Base-by-base conservation (phyloP, 2,888 invertebrate genomes). In the Melanotus villosus region DNA sequence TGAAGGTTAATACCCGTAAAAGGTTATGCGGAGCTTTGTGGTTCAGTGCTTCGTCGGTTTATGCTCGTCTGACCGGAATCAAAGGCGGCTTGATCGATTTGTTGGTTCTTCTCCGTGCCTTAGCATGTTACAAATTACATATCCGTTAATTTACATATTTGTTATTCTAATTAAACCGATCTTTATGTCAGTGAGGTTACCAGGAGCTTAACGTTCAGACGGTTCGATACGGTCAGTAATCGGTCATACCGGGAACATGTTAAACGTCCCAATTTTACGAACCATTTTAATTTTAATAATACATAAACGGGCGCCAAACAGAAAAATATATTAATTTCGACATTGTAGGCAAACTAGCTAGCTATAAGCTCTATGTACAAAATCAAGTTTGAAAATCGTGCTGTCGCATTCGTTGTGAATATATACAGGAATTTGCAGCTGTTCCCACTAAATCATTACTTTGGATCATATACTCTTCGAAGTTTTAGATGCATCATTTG, bases 11-110 rank as follows among this genome's bases (percentile, higher is more conserved):
- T 45, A 45, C 50, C 50, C 50, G 30, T 50, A 30, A 16, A 57
- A 57, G 18, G 57, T 41, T 38, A 18, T 54, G 16, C 57, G 9
- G 6, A 43, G 45, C 16, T 41, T 59, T 59, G 59, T 21, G 59
- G 59, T 59, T 59, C 59, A 10, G 16, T 59, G 59, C 59, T 30
- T 30, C 7, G n/a, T 4, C 59, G 10, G 41, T 45, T 43, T 5
- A 30, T 43, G 45, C 59, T 26, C 41, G 30, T n/a, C 43, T 45
- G 59, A 32, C 59, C 57, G 21, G 14, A 41, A 57, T 21, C 58
- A 43, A 26, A 41, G 59, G 16, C 59, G 14, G 59, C 59, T 59
- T 59, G 59, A 59, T 59, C 59, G 59, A 59, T 59, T 45, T 45
- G 30, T 16, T 18, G 59, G 41, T 32, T 59, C 57, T 57, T 57